Base-by-base conservation (phyloP, 2,113 vertebrate species). In the Pelobates fuscus region DNA sequence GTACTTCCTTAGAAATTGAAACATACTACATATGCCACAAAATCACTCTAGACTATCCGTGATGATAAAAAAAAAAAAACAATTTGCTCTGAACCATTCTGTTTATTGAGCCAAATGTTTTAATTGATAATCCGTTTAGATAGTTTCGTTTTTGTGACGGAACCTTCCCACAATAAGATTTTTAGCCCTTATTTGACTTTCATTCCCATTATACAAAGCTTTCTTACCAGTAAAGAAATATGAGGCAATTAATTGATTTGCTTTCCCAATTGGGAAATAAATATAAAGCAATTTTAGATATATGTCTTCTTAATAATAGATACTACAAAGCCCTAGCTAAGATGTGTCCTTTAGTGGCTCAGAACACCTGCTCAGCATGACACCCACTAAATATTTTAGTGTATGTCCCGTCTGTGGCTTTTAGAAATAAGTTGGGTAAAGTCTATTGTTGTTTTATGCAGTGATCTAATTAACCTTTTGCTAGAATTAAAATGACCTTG, bases 401-500 rank as follows among this genome's bases (percentile, higher is more conserved):
- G 41, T 27, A 58, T 43, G 52, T 67, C 8, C 77, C 82, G 80
- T 81, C 83, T 17, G 0, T 80, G 76, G 80, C 88, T 84, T 77
- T 89, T 87, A 83, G 79, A 37, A 81, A 68, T 67, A 82, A 84
- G 80, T 81, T 80, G 81, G 86, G 74, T 78, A 71, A 84, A 89
- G 84, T 88, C 87, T 83, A 84, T 87, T 85, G 81, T 78, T 88
- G 67, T 84, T 91, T 89, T 90, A 91, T 85, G 83, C 82, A 89
- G 81, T 92, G 87, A 94, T 93, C 88, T 87, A 94, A 95, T 95
- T 93, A 95, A 93, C 88, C 90, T 87, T 84, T 87, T 54, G 72
- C 82, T 79, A 82, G 86, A 86, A 92, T 91, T 91, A 88, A 85
- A 88, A 88, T 81, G 89, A 93, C 92, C 93, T 92, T 89, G 86